Base-by-base conservation (phyloP, 2,113 vertebrate genomes). In the Ploceus nigricollis region DNA sequence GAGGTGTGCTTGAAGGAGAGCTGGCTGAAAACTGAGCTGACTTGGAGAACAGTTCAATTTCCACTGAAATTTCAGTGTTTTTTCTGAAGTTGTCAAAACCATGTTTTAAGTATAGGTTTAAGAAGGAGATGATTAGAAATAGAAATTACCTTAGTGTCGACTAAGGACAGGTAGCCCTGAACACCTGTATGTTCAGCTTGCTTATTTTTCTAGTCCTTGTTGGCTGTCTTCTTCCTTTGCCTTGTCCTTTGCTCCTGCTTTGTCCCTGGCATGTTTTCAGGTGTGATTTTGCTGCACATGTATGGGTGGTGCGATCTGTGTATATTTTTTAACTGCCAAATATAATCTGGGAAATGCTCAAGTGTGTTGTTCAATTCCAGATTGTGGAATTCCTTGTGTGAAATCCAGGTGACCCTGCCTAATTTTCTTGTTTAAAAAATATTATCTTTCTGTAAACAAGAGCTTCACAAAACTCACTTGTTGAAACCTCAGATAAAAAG, bases 351-450 rank as follows among this genome's bases (percentile, higher is more conserved):
- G 80, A 35, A 61, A 71, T 39, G 64, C 47, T 88, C n/a, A 33
- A 71, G 60, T 30, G 70, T 10, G 5, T 79, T 89, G 44, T 56
- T 87, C 35, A 40, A 3, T 73, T 91, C 30, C 79, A 84, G 82
- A 78, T 70, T 25, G 66, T 58, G 70, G 54, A 35, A 56, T 69
- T 76, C 68, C 88, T 87, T 86, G 56, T 93, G 94, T 81, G 92
- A 95, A 96, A 92, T 68, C 17, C 94, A 93, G 83, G 81, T 91
- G 78, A 94, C 17, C 3, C 8, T 44, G 73, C 92, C 65, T 90
- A 87, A 69, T 81, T 85, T 77, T 60, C n/a, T n/a, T 44, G 11
- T 73, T 85, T 50, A 44, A 68, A 88, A 90, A 93, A 44, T 21
- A 81, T 27, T 50, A 9, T 31, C 23, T 76, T 87, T 57, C 78